Percentiles rank a stretch among this genome's conserved stretches.
phyloP scores from a whole-genome alignment of 35 echinoderm and acorn worm genomes.

The Lytechinus pictus region DNA sequence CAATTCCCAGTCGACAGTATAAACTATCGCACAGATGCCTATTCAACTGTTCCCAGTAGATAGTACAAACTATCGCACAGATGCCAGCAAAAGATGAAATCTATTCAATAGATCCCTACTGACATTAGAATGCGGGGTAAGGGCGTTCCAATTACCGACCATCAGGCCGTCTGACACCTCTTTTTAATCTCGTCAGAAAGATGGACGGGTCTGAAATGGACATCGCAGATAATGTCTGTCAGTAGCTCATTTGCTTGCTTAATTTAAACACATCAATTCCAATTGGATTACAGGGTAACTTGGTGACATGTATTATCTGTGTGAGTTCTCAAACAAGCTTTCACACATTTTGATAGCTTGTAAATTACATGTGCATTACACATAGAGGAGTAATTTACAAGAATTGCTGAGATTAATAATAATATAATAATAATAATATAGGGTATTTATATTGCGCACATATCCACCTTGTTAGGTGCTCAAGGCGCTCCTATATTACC shows the following conservation, averaged over 20 bases:
- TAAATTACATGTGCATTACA: not conserved
- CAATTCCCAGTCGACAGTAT: too few relatives aligned
- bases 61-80: not conserved
- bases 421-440: too few relatives aligned
- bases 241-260: conserved; percentile 9
- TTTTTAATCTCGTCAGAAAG: not conserved
- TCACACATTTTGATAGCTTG: not conserved
- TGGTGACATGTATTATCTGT: not conserved
- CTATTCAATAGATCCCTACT: not conserved
- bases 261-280: not conserved
- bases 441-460: too few relatives aligned
- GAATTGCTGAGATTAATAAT: too few relatives aligned
- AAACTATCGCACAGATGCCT: not conserved
- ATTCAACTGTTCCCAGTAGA: not conserved
- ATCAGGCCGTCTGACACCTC: not conserved
- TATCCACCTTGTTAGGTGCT: too few relatives aligned
- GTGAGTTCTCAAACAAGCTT: not conserved
- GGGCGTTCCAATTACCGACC: not conserved
- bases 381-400: too few relatives aligned
- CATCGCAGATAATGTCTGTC: not conserved
- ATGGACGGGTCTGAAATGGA: not conserved
- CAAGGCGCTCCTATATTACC: too few relatives aligned
- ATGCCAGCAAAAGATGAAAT: not conserved
- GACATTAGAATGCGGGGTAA: not conserved
- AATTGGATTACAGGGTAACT: not conserved